Percentiles rank a stretch among this genome's conserved stretches.
phyloP scores from a whole-genome alignment of 2,888 invertebrate genomes.

The Leptodirus hochenwartii region DNA sequence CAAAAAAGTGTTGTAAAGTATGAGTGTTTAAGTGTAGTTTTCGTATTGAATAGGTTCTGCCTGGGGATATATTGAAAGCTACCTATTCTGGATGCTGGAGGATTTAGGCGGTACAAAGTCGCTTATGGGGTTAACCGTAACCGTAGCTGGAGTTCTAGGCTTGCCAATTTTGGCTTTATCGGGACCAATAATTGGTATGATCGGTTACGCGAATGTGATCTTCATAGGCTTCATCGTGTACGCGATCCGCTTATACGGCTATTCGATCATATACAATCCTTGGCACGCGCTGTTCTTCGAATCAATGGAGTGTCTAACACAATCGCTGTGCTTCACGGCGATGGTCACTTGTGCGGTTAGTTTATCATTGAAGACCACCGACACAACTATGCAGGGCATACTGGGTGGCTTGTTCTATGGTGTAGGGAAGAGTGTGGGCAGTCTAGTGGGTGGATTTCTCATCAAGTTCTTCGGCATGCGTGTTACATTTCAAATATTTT shows the following conservation, averaged over 20 bases:
- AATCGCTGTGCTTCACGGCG: slow-evolving; percentile 56
- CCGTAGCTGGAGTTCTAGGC: slow-evolving; percentile 58
- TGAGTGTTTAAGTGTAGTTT: too few species aligned
- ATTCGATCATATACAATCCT: slow-evolving; percentile 56
- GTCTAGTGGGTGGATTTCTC: slow-evolving; percentile 54
- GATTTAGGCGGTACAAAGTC: slow-evolving; percentile 57
- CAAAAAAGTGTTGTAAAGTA: too few species aligned
- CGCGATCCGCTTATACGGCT: slow-evolving; percentile 51
- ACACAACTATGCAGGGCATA: slow-evolving; percentile 57
- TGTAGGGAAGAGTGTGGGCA: slow-evolving; percentile 63
- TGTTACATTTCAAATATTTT: slow-evolving; percentile 51
- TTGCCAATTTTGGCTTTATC: slow-evolving; percentile 59
- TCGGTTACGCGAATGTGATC: slow-evolving; percentile 61
- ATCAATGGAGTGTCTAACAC: slow-evolving; percentile 58
- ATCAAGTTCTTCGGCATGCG: slow-evolving; percentile 56
- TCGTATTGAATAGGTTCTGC: slow-evolving; percentile 57
- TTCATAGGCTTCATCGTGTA: slow-evolving; percentile 63
- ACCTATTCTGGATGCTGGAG: slow-evolving; percentile 63
- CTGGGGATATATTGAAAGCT: slow-evolving; percentile 73
- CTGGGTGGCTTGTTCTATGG: slow-evolving; percentile 67
- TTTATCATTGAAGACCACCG: slow-evolving; percentile 52
- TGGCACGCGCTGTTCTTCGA: slow-evolving; percentile 60
- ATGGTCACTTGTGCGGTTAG: slow-evolving; percentile 62
- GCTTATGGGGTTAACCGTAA: slow-evolving; percentile 64
- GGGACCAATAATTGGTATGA: slow-evolving; percentile 49